Conservation (phyloP, 2,113 vertebrate species). For the Smithornis capensis region DNA sequence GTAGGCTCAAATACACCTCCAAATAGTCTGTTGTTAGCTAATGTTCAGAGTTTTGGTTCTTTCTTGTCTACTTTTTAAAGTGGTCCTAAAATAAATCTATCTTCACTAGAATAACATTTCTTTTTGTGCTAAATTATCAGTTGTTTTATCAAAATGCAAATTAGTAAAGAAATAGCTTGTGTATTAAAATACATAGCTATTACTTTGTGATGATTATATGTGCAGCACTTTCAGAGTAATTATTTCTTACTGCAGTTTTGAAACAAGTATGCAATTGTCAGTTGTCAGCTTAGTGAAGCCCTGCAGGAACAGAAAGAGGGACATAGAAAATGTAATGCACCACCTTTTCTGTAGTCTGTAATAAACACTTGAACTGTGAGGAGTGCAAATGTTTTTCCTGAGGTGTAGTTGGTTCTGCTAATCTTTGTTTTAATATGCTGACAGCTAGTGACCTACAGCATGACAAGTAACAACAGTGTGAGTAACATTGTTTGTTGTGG, state of each 20-base stretch:
- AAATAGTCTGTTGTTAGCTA: background rate
- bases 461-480: background rate
- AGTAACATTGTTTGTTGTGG: background rate
- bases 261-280: background rate
- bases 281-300: slow-evolving; percentile 15
- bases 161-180: background rate
- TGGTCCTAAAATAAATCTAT: background rate
- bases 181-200: background rate
- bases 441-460: background rate
- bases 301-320: background rate
- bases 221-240: background rate
- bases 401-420: background rate
- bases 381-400: slow-evolving; percentile 11
- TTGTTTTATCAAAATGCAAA: background rate
- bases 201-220: background rate
- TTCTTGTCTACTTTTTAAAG: background rate
- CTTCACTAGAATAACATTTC: background rate
- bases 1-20: background rate
- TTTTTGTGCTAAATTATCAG: background rate
- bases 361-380: slow-evolving; percentile 15
- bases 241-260: background rate
- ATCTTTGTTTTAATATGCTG: background rate
- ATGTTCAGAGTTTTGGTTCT: background rate
- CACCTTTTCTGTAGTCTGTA: background rate
- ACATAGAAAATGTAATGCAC: background rate